Evolutionary conservation across 2,888 invertebrate genomes (phyloP).

Genomic region (Parthenolecanium corni): DNA sequence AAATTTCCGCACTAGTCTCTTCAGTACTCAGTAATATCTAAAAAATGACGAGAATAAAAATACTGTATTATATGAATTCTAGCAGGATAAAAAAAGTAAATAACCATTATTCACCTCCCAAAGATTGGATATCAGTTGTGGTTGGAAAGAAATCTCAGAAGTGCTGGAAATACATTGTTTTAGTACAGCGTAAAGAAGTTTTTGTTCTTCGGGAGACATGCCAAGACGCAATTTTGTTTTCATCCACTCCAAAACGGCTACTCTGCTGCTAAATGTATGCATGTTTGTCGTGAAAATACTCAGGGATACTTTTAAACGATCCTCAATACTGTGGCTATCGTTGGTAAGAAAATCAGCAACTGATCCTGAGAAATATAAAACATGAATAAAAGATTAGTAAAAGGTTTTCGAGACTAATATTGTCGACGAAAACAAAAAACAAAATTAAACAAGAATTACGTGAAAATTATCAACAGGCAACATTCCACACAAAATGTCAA

Average conservation of each 20-base stretch:
- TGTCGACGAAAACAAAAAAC: too few relatives aligned
- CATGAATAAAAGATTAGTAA: too few relatives aligned
- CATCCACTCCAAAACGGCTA: neutral
- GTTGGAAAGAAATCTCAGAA: slow-evolving; percentile 10
- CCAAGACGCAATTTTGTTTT: neutral
- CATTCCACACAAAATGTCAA: too few relatives aligned
- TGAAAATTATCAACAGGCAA: too few relatives aligned
- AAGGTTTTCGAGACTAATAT: too few relatives aligned
- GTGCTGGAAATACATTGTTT: slow-evolving; percentile 7
- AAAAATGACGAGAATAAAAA: neutral
- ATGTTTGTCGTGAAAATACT: slow-evolving; percentile 1
- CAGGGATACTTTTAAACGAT: slow-evolving; percentile 15
- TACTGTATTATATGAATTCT: neutral
- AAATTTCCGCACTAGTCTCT: neutral
- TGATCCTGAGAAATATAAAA: too few relatives aligned
- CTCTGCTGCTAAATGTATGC: slow-evolving; percentile 1
- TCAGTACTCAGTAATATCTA: slow-evolving; percentile 4
- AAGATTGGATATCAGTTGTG: slow-evolving; percentile 3
- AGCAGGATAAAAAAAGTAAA: neutral
- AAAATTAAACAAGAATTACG: too few relatives aligned
- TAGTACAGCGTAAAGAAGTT: neutral
- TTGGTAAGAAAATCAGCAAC: too few relatives aligned
- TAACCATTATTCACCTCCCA: neutral
- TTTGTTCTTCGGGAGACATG: neutral
- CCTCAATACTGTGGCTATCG: neutral